Percentiles rank a stretch among this genome's conserved stretches.
These are phyloP conservation scores for Chloroclystis v-ata DNA, from an alignment of 2,888 invertebrate species.

Conservation along the genomic window DNA sequence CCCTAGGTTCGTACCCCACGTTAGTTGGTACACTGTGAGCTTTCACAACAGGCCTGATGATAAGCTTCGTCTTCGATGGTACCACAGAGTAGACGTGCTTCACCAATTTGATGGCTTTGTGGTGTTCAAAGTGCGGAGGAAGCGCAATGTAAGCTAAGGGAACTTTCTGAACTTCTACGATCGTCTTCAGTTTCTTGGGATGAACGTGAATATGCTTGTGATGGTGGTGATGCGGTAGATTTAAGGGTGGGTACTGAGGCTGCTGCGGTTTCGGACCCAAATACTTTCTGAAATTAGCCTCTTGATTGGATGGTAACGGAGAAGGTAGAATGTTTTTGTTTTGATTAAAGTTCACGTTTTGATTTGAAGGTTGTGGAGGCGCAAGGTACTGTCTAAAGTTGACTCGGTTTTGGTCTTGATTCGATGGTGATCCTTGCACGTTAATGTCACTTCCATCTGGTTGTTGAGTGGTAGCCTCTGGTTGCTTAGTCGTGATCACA, in stretches of 20 bases:
- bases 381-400: slow-evolving; percentile 54
- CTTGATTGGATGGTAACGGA: slow-evolving; percentile 18
- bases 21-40: slow-evolving; percentile 41
- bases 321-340: slow-evolving; percentile 4
- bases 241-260: slow-evolving; percentile 14
- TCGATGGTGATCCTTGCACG: slow-evolving; percentile 58
- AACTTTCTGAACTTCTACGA: slow-evolving; percentile 64
- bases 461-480: slow-evolving; percentile 50
- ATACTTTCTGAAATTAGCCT: slow-evolving; percentile 23
- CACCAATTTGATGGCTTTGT: slow-evolving; percentile 43
- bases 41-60: slow-evolving; percentile 53
- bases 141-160: slow-evolving; percentile 67
- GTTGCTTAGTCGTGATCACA: slow-evolving; percentile 42
- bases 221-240: slow-evolving; percentile 22
- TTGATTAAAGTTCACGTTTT: slow-evolving; percentile 22
- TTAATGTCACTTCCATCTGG: slow-evolving; percentile 57
- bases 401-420: slow-evolving; percentile 42
- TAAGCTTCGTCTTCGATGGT: slow-evolving; percentile 52
- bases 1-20: slow-evolving; percentile 3
- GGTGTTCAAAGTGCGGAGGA: slow-evolving; percentile 43
- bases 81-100: slow-evolving; percentile 58
- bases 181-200: slow-evolving; percentile 58
- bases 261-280: slow-evolving; percentile 9
- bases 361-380: slow-evolving; percentile 32
- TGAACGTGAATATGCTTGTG: slow-evolving; percentile 28